A percentile compares a stretch with the other conserved stretches of the same genome.
Conservation (phyloP, 2,888 invertebrate species). For the Thera britannica region DNA sequence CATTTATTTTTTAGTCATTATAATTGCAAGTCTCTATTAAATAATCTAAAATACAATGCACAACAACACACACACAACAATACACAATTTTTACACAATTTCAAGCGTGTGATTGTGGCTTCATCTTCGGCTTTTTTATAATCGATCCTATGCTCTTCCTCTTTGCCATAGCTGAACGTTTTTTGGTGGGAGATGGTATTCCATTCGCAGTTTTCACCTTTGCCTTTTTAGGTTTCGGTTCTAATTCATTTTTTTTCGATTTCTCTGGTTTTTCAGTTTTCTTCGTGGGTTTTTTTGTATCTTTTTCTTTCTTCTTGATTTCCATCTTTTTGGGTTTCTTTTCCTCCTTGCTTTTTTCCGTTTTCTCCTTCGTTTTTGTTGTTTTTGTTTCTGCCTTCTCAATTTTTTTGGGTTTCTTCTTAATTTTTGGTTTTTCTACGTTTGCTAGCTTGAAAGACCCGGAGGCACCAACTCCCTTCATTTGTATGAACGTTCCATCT, state of each 20-base stretch:
- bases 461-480: conserved; percentile 67
- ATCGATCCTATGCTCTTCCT: conserved; percentile 73
- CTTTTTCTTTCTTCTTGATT: conserved; percentile 2
- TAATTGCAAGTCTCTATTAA: not conserved
- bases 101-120: conserved; percentile 49
- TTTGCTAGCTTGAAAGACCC: conserved; percentile 70
- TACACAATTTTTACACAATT: not conserved
- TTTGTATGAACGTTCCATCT: conserved; percentile 64
- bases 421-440: conserved; percentile 45
- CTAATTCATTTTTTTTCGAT: not conserved
- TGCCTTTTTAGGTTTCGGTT: conserved; percentile 15
- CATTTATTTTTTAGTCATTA: conserved; percentile 9
- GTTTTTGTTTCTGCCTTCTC: conserved; percentile 38
- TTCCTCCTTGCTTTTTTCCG: conserved; percentile 25
- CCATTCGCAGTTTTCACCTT: conserved; percentile 44
- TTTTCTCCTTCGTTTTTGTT: conserved; percentile 27
- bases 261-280: conserved; percentile 8
- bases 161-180: conserved; percentile 57
- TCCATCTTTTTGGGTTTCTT: conserved; percentile 11
- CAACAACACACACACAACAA: too few species aligned
- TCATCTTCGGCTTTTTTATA: conserved; percentile 76
- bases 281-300: conserved; percentile 3
- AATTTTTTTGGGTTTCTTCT: conserved; percentile 37
- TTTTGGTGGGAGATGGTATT: conserved; percentile 58
- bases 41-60: conserved; percentile 1